Evolutionary conservation across 2,888 invertebrate genomes (phyloP).

Genomic region (Lymantria monacha): DNA sequence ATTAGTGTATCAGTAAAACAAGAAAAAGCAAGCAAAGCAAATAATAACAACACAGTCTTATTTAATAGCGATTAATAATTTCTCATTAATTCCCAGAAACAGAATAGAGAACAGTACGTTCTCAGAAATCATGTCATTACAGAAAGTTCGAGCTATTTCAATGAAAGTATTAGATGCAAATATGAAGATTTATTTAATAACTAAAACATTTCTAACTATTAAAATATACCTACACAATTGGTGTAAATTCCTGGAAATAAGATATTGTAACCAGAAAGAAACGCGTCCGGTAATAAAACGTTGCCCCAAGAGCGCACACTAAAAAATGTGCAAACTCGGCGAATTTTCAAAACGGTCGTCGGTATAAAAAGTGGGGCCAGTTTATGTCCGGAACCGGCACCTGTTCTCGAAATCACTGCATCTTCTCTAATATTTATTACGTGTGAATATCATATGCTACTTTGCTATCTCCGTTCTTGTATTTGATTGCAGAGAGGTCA

Average conservation of each 20-base stretch:
- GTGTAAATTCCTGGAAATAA: constrained; percentile 14
- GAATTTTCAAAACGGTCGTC: constrained; percentile 45
- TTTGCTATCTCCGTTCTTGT: constrained; percentile 39
- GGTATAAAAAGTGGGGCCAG: constrained; percentile 46
- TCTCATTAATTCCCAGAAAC: too few relatives aligned
- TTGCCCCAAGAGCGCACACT: constrained; percentile 41
- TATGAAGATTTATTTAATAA: too few relatives aligned
- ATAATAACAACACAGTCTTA: too few relatives aligned
- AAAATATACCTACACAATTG: not conserved
- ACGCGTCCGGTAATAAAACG: constrained; percentile 38
- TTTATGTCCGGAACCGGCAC: constrained; percentile 56
- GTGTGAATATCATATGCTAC: constrained; percentile 73
- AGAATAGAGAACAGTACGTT: too few relatives aligned
- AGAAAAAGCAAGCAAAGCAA: too few relatives aligned
- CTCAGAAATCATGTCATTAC: too few relatives aligned
- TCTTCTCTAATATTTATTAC: constrained; percentile 80
- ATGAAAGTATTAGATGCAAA: too few relatives aligned
- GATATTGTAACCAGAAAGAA: constrained; percentile 19
- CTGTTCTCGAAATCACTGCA: constrained; percentile 76
- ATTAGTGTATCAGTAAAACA: too few relatives aligned
- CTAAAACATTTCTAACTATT: too few relatives aligned
- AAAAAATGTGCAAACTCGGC: constrained; percentile 47
- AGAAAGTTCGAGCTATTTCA: too few relatives aligned
- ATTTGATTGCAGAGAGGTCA: constrained; percentile 57
- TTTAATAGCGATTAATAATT: too few relatives aligned